phyloP scores from a whole-genome alignment of 1,140 invertebrate genomes.

The Zaprionus gabonicus region DNA sequence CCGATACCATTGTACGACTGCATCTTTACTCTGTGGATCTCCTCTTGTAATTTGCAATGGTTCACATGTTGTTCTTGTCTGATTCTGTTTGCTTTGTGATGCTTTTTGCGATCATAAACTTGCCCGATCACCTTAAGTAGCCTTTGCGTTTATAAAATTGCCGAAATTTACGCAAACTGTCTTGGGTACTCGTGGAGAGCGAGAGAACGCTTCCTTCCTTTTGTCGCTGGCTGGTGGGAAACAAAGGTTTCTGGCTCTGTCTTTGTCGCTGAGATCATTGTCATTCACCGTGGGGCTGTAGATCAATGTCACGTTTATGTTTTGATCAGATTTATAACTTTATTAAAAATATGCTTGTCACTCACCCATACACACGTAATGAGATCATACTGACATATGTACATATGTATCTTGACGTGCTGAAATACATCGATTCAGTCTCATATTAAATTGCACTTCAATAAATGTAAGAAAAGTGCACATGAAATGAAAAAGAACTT shows the following conservation, averaged over 20 bases:
- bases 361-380: neutral
- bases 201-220: slow-evolving; percentile 35
- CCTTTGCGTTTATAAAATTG: slow-evolving; percentile 60
- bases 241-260: slow-evolving; percentile 36
- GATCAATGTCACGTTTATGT: slow-evolving; percentile 79
- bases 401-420: neutral
- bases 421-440: slow-evolving; percentile 15
- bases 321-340: slow-evolving; percentile 77
- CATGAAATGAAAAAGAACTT: neutral
- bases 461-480: too few relatives aligned
- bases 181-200: slow-evolving; percentile 4
- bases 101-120: slow-evolving; percentile 69
- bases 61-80: slow-evolving; percentile 81
- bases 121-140: slow-evolving; percentile 56
- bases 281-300: slow-evolving; percentile 57
- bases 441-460: slow-evolving; percentile 24
- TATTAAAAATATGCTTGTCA: slow-evolving; percentile 62
- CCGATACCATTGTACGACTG: slow-evolving; percentile 55
- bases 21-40: slow-evolving; percentile 33
- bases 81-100: slow-evolving; percentile 77
- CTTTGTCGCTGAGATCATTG: slow-evolving; percentile 33
- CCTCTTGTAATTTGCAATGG: slow-evolving; percentile 78
- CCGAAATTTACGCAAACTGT: slow-evolving; percentile 68
- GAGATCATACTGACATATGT: neutral
- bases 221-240: slow-evolving; percentile 55